Evolutionary conservation across 2,797 vertebrate species (phyloP).

Genomic region (Bovichtus diacanthus): DNA sequence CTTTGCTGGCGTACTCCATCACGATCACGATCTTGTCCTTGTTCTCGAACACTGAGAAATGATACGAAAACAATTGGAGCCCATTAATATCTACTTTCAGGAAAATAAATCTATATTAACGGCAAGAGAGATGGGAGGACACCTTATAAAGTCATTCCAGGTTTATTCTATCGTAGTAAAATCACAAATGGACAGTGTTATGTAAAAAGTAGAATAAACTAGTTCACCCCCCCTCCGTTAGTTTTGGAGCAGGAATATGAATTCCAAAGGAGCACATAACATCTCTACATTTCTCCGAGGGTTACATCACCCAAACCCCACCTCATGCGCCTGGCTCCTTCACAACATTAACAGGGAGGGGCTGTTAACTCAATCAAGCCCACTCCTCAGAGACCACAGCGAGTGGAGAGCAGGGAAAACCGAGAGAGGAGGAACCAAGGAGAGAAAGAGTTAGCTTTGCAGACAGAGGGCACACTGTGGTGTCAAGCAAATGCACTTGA

Average conservation of each 20-base stretch:
- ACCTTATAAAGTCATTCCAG: background rate
- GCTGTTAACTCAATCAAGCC: constrained; percentile 71
- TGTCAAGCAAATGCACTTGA: constrained; percentile 15
- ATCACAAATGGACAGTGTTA: constrained; percentile 37
- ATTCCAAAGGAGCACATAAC: constrained; percentile 57
- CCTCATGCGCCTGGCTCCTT: constrained; percentile 62
- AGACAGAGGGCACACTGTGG: background rate
- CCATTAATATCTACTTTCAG: constrained; percentile 13
- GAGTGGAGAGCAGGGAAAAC: constrained; percentile 30
- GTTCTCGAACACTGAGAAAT: constrained; percentile 95
- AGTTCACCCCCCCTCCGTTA: background rate
- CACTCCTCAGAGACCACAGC: constrained; percentile 49
- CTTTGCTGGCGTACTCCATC: constrained; percentile 99
- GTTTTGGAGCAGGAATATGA: constrained; percentile 43
- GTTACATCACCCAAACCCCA: constrained; percentile 78
- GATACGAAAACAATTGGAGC: constrained; percentile 44
- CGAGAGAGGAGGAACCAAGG: constrained; percentile 15
- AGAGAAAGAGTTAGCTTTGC: constrained; percentile 29
- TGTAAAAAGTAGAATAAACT: constrained; percentile 22
- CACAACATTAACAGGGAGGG: constrained; percentile 68
- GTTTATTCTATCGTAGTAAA: constrained; percentile 29
- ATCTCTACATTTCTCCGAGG: constrained; percentile 58
- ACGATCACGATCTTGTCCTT: constrained; percentile 99
- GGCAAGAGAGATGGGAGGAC: constrained; percentile 5
- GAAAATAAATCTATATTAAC: constrained; percentile 16